Conservation (phyloP, 2,113 vertebrate genomes). For the Uria aalge region DNA sequence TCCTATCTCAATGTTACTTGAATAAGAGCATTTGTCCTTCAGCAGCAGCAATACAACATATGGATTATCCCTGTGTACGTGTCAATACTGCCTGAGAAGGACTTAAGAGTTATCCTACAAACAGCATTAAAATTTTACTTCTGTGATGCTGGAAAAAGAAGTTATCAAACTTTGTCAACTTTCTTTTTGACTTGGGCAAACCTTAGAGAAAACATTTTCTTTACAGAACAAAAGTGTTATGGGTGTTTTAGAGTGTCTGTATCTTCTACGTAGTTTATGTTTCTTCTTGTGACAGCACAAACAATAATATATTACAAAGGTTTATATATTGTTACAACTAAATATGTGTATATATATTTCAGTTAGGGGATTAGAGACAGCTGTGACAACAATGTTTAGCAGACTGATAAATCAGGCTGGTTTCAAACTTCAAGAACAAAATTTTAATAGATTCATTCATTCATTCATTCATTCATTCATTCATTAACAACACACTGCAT, state of each 20-base stretch:
- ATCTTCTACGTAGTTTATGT: neutral
- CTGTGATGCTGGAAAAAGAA: rapidly evolving
- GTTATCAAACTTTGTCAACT: neutral
- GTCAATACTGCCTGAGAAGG: neutral
- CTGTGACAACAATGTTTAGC: neutral
- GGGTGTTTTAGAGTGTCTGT: neutral
- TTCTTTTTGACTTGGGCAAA: neutral
- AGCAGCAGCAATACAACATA: neutral
- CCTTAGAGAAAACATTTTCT: neutral
- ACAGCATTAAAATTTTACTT: neutral
- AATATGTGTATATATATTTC: neutral
- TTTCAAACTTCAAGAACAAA: neutral
- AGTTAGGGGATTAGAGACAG: neutral
- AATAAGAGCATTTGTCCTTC: neutral
- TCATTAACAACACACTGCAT: neutral
- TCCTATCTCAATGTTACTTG: neutral
- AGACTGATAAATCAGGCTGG: neutral
- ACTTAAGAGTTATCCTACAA: neutral
- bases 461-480: neutral
- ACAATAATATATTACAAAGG: neutral
- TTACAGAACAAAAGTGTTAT: neutral
- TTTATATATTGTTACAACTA: neutral
- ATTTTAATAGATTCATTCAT: neutral
- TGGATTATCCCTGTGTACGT: neutral
- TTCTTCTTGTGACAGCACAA: neutral